These are phyloP conservation scores for Micrastur ruficollis DNA, from an alignment of 2,797 vertebrate genomes.

Conservation along the genomic window DNA sequence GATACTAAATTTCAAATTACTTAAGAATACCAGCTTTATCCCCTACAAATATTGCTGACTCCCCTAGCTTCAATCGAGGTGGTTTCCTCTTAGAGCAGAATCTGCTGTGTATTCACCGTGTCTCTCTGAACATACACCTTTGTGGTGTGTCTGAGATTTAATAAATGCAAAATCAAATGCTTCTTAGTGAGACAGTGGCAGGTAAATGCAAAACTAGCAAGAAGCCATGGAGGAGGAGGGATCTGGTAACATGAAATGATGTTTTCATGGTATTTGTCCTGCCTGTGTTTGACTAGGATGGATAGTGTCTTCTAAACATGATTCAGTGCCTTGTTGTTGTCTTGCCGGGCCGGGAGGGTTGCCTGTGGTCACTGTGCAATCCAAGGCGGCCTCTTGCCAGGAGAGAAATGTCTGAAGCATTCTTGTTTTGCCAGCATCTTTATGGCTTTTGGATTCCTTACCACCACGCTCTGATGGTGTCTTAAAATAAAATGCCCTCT, in stretches of 20 bases:
- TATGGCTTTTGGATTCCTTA: not conserved
- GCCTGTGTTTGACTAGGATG: not conserved
- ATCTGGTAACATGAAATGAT: not conserved
- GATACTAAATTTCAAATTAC: not conserved
- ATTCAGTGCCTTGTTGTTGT: not conserved
- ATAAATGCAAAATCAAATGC: not conserved
- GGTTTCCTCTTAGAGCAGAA: not conserved
- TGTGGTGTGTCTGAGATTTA: not conserved
- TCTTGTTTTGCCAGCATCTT: not conserved
- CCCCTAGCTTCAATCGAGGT: not conserved
- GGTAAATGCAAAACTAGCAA: not conserved
- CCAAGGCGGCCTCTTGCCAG: not conserved
- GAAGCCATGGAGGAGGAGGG: not conserved
- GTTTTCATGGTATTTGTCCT: not conserved
- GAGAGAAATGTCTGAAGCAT: not conserved
- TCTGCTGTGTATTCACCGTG: accelerated
- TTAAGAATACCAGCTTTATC: not conserved
- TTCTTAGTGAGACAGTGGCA: not conserved
- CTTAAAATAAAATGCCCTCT: not conserved
- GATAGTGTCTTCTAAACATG: not conserved
- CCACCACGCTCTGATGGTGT: not conserved
- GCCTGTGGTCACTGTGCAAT: not conserved
- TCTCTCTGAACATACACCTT: not conserved
- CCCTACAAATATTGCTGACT: not conserved
- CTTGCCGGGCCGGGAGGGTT: not conserved